These are phyloP conservation scores for Nothobranchius furzeri DNA, from an alignment of 2,113 vertebrate species.

Conservation along the genomic window DNA sequence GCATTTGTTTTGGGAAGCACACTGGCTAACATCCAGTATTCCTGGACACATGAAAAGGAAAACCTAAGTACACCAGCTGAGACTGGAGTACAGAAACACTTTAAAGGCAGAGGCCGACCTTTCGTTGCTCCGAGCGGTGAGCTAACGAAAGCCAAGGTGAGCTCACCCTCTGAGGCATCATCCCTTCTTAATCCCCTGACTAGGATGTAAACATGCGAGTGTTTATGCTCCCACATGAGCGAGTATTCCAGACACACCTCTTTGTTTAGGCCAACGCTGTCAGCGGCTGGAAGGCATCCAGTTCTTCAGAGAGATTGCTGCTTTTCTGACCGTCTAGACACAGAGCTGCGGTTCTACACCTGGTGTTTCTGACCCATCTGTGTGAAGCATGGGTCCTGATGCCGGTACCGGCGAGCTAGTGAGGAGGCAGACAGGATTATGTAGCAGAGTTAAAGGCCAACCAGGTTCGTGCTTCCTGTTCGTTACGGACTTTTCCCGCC, in stretches of 20 bases:
- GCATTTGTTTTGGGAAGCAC: neutral
- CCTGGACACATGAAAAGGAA: too few relatives aligned
- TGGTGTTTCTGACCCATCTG: constrained; percentile 52
- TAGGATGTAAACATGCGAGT: constrained; percentile 46
- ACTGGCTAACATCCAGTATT: too few relatives aligned
- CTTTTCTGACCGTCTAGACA: constrained; percentile 59
- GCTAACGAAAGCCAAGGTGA: constrained; percentile 55
- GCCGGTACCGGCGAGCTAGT: constrained; percentile 1
- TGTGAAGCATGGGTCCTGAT: constrained; percentile 15
- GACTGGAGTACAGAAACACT: too few relatives aligned
- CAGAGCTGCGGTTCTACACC: constrained; percentile 39
- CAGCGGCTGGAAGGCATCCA: constrained; percentile 69
- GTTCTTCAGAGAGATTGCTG: constrained; percentile 48
- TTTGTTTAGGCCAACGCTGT: constrained; percentile 33
- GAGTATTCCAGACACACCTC: constrained; percentile 1
- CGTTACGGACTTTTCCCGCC: neutral
- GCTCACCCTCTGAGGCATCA: constrained; percentile 58
- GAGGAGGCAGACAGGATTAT: neutral
- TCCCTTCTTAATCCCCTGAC: constrained; percentile 47
- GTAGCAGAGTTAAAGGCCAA: constrained; percentile 25
- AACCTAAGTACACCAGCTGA: neutral
- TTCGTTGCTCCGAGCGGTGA: constrained; percentile 32
- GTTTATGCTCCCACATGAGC: constrained; percentile 21
- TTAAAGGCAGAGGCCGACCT: neutral
- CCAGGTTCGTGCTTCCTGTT: neutral